Conservation (phyloP, 2,888 invertebrate genomes). For the Bellardia bayeri region DNA sequence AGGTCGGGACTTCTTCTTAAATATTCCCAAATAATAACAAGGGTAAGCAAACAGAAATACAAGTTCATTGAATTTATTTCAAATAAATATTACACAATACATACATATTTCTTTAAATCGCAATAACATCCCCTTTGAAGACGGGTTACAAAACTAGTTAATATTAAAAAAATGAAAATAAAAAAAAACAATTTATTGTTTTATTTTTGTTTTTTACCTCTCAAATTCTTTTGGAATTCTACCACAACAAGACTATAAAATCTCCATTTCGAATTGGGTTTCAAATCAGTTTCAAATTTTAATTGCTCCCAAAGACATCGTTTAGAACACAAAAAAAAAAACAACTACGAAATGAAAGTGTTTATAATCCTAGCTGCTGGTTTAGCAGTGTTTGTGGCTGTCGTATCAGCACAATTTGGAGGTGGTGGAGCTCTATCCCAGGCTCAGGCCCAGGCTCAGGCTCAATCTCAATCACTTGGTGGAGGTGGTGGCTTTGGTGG, state of each 20-base stretch:
- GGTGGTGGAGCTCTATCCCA: conserved; percentile 10
- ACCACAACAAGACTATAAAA: conserved; percentile 62
- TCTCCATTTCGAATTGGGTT: neutral
- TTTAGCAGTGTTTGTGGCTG: conserved; percentile 77
- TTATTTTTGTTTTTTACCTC: neutral
- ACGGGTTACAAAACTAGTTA: neutral
- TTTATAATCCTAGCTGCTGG: conserved; percentile 73
- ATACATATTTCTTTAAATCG: too few relatives aligned
- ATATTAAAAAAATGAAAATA: neutral
- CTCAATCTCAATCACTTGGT: too few relatives aligned
- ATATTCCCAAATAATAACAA: too few relatives aligned
- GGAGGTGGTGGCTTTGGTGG: conserved; percentile 45
- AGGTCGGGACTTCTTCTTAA: too few relatives aligned
- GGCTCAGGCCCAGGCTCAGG: too few relatives aligned
- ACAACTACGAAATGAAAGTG: conserved; percentile 75
- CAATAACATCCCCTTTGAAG: too few relatives aligned
- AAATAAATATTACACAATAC: too few relatives aligned
- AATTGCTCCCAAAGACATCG: conserved; percentile 26
- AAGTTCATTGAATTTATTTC: too few relatives aligned
- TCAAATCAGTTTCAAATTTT: conserved; percentile 42
- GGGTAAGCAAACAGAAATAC: too few relatives aligned
- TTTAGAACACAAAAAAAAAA: neutral
- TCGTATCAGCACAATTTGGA: conserved; percentile 71
- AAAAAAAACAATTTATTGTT: neutral
- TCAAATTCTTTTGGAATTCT: neutral